Evolutionary conservation across 1,140 invertebrate genomes (phyloP).

Genomic region (Caenorhabditis tropicalis): DNA sequence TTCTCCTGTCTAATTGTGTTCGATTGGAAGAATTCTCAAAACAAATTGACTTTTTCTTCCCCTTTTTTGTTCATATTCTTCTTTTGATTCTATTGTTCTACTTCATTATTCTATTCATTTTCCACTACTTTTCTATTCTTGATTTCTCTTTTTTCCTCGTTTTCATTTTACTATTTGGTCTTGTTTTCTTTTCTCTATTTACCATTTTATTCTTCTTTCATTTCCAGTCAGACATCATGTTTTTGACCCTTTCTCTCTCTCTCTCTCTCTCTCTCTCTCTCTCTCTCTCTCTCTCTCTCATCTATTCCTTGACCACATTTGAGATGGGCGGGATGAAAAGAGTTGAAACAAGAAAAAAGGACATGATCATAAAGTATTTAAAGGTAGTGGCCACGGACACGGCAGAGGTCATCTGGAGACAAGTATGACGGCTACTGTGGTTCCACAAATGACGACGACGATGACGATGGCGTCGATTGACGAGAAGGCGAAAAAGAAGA

Average conservation of each 20-base stretch:
- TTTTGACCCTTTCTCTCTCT: not conserved
- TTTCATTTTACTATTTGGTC: not conserved
- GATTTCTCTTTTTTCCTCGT: not conserved
- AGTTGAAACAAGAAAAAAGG: constrained; percentile 10
- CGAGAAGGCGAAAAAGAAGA: not conserved
- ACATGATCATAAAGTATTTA: constrained; percentile 26
- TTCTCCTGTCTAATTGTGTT: too few species aligned
- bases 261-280: too few species aligned
- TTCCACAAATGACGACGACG: not conserved
- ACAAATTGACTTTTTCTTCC: not conserved
- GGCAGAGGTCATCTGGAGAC: constrained; percentile 10
- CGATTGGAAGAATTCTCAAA: too few species aligned
- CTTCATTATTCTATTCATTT: not conserved
- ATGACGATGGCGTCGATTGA: constrained; percentile 3
- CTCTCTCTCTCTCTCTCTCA: too few species aligned
- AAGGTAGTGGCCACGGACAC: not conserved
- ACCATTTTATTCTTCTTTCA: not conserved
- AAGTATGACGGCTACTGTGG: not conserved
- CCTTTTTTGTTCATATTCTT: not conserved
- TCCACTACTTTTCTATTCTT: not conserved
- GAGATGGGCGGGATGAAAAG: not conserved
- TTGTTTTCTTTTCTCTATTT: not conserved
- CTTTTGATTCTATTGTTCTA: not conserved
- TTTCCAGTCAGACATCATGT: not conserved
- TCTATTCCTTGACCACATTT: constrained; percentile 25